These are phyloP conservation scores for Drosophila antonietae DNA, from an alignment of 2,888 invertebrate genomes.

Conservation along the genomic window DNA sequence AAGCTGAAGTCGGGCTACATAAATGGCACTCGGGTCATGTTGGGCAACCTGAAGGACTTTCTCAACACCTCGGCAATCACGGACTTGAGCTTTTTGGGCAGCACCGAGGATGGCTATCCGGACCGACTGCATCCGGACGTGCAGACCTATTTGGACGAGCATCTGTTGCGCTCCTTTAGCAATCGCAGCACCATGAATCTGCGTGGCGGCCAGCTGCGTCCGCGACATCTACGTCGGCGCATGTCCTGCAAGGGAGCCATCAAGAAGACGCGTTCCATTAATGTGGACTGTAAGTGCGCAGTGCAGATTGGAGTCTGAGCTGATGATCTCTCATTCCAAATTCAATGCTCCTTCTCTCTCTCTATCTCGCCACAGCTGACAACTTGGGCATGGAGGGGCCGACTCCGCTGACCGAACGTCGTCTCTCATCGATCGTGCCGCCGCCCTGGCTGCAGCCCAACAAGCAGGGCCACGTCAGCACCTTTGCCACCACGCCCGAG, in stretches of 20 bases:
- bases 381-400: conserved; percentile 92
- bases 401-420: conserved; percentile 85
- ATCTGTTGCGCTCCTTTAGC: conserved; percentile 92
- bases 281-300: conserved; percentile 91
- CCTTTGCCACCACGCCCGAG: conserved; percentile 83
- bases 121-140: conserved; percentile 93
- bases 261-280: conserved; percentile 96
- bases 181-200: conserved; percentile 89
- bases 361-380: conserved; percentile 87
- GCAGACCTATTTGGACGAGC: conserved; percentile 94
- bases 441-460: conserved; percentile 84
- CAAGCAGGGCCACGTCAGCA: conserved; percentile 72
- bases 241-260: conserved; percentile 97
- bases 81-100: conserved; percentile 97
- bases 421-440: conserved; percentile 85
- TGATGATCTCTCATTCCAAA: neutral
- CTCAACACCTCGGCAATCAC: conserved; percentile 98
- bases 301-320: too few species aligned
- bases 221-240: conserved; percentile 88
- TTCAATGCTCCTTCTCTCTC: neutral
- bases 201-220: conserved; percentile 86
- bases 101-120: conserved; percentile 96
- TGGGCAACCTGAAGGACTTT: conserved; percentile 98
- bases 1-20: conserved; percentile 99
- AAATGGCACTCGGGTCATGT: conserved; percentile 98